Evolutionary conservation across 2,113 vertebrate genomes (phyloP).

Genomic region (Microtus pennsylvanicus): DNA sequence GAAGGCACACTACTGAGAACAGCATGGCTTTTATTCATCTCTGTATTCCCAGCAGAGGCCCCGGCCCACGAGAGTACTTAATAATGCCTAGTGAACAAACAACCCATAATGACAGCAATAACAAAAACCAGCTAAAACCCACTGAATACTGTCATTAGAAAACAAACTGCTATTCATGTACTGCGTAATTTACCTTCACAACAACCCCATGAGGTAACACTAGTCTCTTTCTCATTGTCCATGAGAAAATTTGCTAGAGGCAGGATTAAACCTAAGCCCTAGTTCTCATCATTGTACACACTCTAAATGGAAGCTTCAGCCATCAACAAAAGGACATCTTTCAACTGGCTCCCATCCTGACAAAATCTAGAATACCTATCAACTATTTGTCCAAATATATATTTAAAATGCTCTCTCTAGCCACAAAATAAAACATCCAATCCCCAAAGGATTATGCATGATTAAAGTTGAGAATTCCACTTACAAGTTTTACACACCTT

Average conservation of each 20-base stretch:
- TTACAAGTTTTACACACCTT: slow-evolving; percentile 5
- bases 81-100: slow-evolving; percentile 48
- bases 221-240: slow-evolving; percentile 25
- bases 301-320: slow-evolving; percentile 22
- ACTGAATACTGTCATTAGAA: slow-evolving; percentile 57
- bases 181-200: slow-evolving; percentile 53
- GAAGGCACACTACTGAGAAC: not conserved
- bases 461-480: not conserved
- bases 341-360: slow-evolving; percentile 1
- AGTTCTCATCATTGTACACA: not conserved
- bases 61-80: slow-evolving; percentile 19
- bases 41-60: slow-evolving; percentile 28
- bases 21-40: slow-evolving; percentile 52
- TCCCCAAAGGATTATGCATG: not conserved
- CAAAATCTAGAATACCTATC: slow-evolving; percentile 7
- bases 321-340: not conserved
- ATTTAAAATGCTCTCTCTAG: not conserved
- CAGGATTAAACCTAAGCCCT: slow-evolving; percentile 31
- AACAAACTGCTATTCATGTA: slow-evolving; percentile 22
- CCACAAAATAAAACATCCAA: slow-evolving; percentile 32
- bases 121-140: slow-evolving; percentile 43
- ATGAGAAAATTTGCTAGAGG: slow-evolving; percentile 15
- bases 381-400: slow-evolving; percentile 17
- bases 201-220: not conserved
- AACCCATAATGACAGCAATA: slow-evolving; percentile 42